Percentiles rank a stretch among this genome's conserved stretches.
Evolutionary conservation across 2,888 invertebrate species (phyloP).

Genomic region (Cordilura impudica): DNA sequence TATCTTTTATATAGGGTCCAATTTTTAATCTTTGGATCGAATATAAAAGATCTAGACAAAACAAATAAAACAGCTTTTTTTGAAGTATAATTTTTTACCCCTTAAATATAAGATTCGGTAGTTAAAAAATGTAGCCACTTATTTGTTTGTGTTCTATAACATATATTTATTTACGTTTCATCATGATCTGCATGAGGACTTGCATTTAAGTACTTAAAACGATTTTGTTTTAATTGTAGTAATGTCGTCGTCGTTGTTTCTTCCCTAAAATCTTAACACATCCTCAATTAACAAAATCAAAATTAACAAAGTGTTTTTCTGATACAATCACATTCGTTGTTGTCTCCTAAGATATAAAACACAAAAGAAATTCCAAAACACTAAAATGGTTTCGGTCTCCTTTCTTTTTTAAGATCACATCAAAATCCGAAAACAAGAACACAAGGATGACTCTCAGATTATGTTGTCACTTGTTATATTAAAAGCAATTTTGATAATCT

Average conservation of each 20-base stretch:
- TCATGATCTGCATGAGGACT: too few species aligned
- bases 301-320: constrained; percentile 41
- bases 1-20: too few species aligned
- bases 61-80: too few species aligned
- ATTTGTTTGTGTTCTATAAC: too few species aligned
- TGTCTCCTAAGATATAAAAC: constrained; percentile 22
- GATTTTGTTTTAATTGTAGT: neutral
- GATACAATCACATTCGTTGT: constrained; percentile 41
- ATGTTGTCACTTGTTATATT: constrained; percentile 63
- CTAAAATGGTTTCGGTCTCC: constrained; percentile 20
- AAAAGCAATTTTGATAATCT: constrained; percentile 59
- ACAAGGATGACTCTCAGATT: constrained; percentile 61
- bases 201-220: too few species aligned
- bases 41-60: too few species aligned
- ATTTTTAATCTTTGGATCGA: too few species aligned
- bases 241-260: neutral
- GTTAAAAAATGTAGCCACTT: too few species aligned
- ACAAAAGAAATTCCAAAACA: constrained; percentile 3
- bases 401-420: constrained; percentile 24
- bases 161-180: too few species aligned
- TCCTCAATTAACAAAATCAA: constrained; percentile 54
- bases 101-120: too few species aligned
- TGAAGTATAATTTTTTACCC: too few species aligned
- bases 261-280: constrained; percentile 13
- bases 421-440: constrained; percentile 34